A percentile compares a stretch with the other conserved stretches of the same genome.
These are phyloP conservation scores for Anguilla marmorata DNA, from an alignment of 2,797 vertebrate species.

Conservation along the genomic window DNA sequence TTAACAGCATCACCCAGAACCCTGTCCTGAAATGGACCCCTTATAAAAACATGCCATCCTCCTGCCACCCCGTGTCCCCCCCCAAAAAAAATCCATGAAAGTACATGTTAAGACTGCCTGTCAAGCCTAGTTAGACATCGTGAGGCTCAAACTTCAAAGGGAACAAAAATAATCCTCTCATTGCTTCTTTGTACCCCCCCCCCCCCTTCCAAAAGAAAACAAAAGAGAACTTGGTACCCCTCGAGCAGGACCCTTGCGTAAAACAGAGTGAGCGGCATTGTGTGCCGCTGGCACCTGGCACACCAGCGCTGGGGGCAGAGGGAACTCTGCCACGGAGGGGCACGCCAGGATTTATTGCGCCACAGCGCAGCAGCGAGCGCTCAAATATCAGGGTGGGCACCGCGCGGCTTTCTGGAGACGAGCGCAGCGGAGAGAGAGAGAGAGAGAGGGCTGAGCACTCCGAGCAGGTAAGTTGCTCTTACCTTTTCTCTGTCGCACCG, in stretches of 20 bases:
- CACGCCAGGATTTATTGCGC: constrained; percentile 74
- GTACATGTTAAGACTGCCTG: not conserved
- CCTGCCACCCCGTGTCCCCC: not conserved
- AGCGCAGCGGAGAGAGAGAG: constrained; percentile 56
- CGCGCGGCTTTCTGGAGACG: constrained; percentile 58
- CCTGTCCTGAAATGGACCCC: not conserved
- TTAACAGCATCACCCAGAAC: not conserved
- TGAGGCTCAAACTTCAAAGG: not conserved
- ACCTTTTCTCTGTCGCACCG: constrained; percentile 20
- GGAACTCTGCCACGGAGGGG: constrained; percentile 56
- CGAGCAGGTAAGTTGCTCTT: constrained; percentile 70
- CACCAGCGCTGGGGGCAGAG: constrained; percentile 50
- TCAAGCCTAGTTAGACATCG: not conserved
- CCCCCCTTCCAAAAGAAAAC: not conserved
- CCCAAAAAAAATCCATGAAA: not conserved
- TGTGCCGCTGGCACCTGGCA: constrained; percentile 53
- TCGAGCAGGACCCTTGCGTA: constrained; percentile 39
- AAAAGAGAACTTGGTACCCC: not conserved
- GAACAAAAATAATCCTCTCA: not conserved
- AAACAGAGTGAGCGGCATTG: constrained; percentile 65
- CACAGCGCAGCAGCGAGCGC: constrained; percentile 61
- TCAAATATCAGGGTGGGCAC: constrained; percentile 60
- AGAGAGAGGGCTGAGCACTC: constrained; percentile 52
- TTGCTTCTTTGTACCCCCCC: not conserved
- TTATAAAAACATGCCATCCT: not conserved